Evolutionary conservation across 1,140 invertebrate species (phyloP).

Genomic region (Hyles euphorbiae): DNA sequence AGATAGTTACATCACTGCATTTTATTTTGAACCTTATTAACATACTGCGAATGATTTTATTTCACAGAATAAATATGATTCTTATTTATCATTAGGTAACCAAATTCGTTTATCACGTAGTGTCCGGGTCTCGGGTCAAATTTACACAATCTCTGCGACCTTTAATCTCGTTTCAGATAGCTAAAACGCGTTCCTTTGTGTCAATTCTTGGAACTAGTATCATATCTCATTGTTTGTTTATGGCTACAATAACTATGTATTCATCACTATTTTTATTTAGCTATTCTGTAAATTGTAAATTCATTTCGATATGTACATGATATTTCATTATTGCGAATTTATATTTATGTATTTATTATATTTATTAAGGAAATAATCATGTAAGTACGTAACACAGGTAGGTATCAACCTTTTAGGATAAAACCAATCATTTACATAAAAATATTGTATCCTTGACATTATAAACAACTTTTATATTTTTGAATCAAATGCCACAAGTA

Average conservation of each 20-base stretch:
- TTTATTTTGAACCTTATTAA: too few species aligned
- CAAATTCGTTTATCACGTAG: conserved; percentile 41
- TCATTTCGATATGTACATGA: neutral
- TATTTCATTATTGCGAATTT: conserved; percentile 4
- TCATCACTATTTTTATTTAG: neutral
- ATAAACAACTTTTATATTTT: conserved; percentile 26
- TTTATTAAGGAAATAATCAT: too few species aligned
- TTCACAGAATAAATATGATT: conserved; percentile 1
- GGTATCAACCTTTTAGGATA: conserved; percentile 1
- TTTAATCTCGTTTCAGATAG: conserved; percentile 67
- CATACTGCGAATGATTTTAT: too few species aligned
- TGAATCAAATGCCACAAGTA: conserved; percentile 20
- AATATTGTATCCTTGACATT: conserved; percentile 27
- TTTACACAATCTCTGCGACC: conserved; percentile 66
- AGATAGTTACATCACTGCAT: too few species aligned
- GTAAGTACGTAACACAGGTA: neutral
- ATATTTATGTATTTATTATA: too few species aligned
- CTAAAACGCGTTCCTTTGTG: conserved; percentile 59
- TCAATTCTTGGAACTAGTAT: conserved; percentile 59
- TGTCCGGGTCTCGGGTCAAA: conserved; percentile 68
- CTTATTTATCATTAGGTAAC: conserved; percentile 16
- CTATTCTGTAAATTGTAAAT: neutral
- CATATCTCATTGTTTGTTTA: conserved; percentile 46
- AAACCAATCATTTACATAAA: conserved; percentile 9
- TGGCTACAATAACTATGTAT: conserved; percentile 1